These are phyloP conservation scores for Psilopogon haemacephalus DNA, from an alignment of 2,113 vertebrate species.

Conservation along the genomic window DNA sequence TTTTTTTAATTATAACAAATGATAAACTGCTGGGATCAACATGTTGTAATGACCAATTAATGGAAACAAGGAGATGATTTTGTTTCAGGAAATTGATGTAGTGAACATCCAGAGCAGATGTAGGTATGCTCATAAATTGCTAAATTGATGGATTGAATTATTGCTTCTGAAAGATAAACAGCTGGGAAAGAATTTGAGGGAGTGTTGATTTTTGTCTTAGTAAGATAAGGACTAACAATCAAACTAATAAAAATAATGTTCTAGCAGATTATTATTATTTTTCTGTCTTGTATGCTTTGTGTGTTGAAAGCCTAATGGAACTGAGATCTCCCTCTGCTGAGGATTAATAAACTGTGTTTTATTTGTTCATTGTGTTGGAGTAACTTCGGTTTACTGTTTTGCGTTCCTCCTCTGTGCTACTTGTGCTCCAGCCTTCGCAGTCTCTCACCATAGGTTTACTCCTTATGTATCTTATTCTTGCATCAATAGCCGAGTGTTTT, in stretches of 20 bases:
- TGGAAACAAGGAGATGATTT: constrained; percentile 20
- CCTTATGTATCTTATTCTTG: constrained; percentile 24
- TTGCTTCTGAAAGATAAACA: constrained; percentile 29
- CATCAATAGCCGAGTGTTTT: constrained; percentile 13
- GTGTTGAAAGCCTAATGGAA: background rate
- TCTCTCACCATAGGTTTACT: background rate
- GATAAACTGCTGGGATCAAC: background rate
- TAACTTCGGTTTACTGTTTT: constrained; percentile 7
- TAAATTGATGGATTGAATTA: background rate
- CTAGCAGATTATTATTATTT: background rate
- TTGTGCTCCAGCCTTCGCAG: background rate
- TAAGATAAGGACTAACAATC: background rate
- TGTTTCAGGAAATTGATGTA: constrained; percentile 10
- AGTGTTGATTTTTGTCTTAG: constrained; percentile 2
- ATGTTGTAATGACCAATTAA: constrained; percentile 21
- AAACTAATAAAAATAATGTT: background rate
- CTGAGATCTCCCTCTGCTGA: background rate
- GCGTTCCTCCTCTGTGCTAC: background rate
- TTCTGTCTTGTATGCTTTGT: background rate
- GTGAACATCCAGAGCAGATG: constrained; percentile 5
- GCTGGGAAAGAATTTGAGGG: background rate
- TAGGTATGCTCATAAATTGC: constrained; percentile 12
- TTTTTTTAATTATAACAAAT: constrained; percentile 3
- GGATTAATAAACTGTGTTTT: background rate
- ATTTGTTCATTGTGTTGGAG: background rate